Base-by-base conservation (phyloP, 2,113 vertebrate genomes). In the Perca fluviatilis region DNA sequence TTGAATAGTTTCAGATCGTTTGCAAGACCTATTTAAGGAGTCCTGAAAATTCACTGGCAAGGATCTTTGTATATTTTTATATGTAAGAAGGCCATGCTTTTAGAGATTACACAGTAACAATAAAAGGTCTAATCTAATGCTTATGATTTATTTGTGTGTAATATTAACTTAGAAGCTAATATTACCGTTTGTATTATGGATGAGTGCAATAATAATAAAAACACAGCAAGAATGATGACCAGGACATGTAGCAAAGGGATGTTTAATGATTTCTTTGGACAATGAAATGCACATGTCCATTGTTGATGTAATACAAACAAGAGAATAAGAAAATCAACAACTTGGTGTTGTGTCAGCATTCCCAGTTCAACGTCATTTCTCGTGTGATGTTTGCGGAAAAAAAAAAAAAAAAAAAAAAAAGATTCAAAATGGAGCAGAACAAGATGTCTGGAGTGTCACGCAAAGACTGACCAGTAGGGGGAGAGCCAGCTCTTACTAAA, bases 181-280 rank as follows among this genome's bases (percentile, higher is more conserved):
- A 91, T 93, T 90, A 94, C 88, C 16, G 19, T 33, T 11, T 12
- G 36, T 71, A 61, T 82, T 57, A 89, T 87, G 82, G 79, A 91
- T 91, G 88, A 77, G 70, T 80, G 73, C 67, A 0, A 65, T 87
- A 47, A 46, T 46, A n/a, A 79, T 88, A 74, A 75, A 90, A 85
- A 84, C 30, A 89, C 77, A 64, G 75, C 72, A 96, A 95, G 95
- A 95, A 95, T 88, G 89, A 93, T 93, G 92, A 93, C 88, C 87
- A 92, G 88, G 91, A 91, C 85, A 94, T 94, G 93, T 93, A 93
- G 85, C 90, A 95, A 93, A 95, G 88, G 91, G 94, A 93, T 94
- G 91, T 94, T 95, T 95, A 95, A 95, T 95, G 94, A 91, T 87
- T 91, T 93, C 82, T 93, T 91, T 90, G 91, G 93, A 94, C 93